A percentile compares a stretch with the other conserved stretches of the same genome.
Evolutionary conservation across 64 coral and sea anemone genomes (phyloP).

Genomic region (Cladopsammia gracilis): DNA sequence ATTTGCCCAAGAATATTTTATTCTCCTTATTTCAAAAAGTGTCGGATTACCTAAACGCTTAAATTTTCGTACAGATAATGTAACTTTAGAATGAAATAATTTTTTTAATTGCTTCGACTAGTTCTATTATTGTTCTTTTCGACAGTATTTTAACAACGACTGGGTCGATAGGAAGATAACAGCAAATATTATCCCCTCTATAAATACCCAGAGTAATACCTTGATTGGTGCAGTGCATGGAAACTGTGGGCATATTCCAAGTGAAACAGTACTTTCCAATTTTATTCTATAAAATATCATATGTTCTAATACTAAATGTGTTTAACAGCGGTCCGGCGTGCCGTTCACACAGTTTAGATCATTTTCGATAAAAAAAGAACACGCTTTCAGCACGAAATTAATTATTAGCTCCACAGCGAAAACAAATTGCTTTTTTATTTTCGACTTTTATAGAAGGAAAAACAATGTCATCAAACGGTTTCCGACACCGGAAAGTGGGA

Average conservation of each 20-base stretch:
- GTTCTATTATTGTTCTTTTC: not conserved
- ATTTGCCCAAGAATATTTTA: not conserved
- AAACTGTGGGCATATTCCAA: no score
- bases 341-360: not conserved
- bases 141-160: not conserved
- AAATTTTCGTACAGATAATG: no score
- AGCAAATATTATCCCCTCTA: no score
- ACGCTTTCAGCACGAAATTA: not conserved
- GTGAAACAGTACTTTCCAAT: no score
- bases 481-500: slow-evolving; percentile 26
- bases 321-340: no score
- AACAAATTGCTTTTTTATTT: not conserved
- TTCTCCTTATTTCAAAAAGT: not conserved
- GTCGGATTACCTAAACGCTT: no score
- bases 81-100: not conserved
- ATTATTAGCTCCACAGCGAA: not conserved
- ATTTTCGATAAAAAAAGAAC: not conserved
- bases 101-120: no score
- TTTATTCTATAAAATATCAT: no score
- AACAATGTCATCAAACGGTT: slow-evolving; percentile 20
- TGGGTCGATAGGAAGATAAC: not conserved
- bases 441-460: not conserved
- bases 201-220: no score
- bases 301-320: no score
- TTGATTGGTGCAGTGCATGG: no score